Base-by-base conservation (phyloP, 2,113 vertebrate genomes). In the Halichoeres trimaculatus region DNA sequence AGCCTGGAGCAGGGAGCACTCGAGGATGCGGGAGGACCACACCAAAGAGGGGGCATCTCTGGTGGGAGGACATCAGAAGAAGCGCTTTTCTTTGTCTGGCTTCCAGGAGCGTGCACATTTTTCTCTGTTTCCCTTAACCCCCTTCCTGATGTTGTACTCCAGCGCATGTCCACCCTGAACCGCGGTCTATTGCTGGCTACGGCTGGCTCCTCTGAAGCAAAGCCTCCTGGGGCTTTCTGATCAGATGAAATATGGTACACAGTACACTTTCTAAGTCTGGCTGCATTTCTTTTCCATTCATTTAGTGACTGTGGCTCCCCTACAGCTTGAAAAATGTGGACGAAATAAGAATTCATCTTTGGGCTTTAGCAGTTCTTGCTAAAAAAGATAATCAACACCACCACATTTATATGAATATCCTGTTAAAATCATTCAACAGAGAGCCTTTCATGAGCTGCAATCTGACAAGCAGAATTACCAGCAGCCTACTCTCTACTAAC, bases 11-110 rank as follows among this genome's bases (percentile, higher is more conserved):
- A 56, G 76, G 72, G 85, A 87, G 88, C 85, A 85, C 88, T 89
- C 83, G 30, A 87, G 90, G 84, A 92, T 86, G 88, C 73, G 63
- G 70, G 91, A 92, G 82, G 90, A 91, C 92, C 92, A 91, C 91
- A 93, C 90, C 89, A 92, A 93, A 93, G 90, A 88, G 84, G 84
- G 91, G 85, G 90, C 84, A 90, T 91, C 88, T 92, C 91, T 92
- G 87, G 93, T 94, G 92, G 91, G 93, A 93, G 91, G 90, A 92
- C 90, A 91, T 94, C 90, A 93, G 87, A 93, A 78, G 84, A 81
- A 84, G 83, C 36, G 54, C 63, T 85, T 93, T 83, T 90, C 91
- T 93, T 93, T 92, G 91, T 92, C 90, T 89, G 65, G 78, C 75
- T 91, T 91, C 91, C 91, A 91, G 88, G 81, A 92, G 88, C 38